These are phyloP conservation scores for Litoditis marina DNA, from an alignment of 2,888 invertebrate species.

Conservation along the genomic window DNA sequence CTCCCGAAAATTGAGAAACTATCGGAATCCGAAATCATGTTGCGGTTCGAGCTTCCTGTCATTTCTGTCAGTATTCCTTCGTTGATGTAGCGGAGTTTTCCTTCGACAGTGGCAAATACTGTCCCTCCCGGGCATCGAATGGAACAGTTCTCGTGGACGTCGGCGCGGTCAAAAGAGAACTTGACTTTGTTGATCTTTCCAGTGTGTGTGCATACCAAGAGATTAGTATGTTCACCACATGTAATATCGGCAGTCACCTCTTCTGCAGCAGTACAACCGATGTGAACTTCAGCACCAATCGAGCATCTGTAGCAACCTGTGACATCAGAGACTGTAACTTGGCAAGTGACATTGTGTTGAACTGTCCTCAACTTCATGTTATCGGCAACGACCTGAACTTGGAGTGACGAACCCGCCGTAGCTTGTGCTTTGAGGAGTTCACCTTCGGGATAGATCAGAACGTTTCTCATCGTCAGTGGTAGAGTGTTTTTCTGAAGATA, in stretches of 20 bases:
- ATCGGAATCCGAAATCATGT: too few relatives aligned
- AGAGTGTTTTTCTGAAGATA: neutral
- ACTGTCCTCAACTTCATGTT: neutral
- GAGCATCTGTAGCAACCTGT: neutral
- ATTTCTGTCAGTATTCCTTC: too few relatives aligned
- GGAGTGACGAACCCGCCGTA: neutral
- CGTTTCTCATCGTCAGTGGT: neutral
- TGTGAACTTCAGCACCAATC: neutral
- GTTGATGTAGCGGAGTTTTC: neutral
- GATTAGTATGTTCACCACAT: neutral
- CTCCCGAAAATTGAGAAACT: too few relatives aligned
- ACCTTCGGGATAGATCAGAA: neutral
- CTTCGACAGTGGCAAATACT: neutral
- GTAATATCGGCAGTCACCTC: neutral
- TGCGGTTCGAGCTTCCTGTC: too few relatives aligned
- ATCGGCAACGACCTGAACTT: neutral
- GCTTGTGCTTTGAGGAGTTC: neutral
- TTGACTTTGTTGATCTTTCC: neutral
- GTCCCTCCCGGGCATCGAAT: neutral
- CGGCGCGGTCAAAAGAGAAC: neutral
- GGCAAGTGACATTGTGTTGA: neutral
- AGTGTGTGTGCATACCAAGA: neutral
- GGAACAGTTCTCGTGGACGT: neutral
- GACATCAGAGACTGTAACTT: neutral
- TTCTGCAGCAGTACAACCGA: neutral